phyloP scores from a whole-genome alignment of 1,140 invertebrate species.

The Dryas iulia region DNA sequence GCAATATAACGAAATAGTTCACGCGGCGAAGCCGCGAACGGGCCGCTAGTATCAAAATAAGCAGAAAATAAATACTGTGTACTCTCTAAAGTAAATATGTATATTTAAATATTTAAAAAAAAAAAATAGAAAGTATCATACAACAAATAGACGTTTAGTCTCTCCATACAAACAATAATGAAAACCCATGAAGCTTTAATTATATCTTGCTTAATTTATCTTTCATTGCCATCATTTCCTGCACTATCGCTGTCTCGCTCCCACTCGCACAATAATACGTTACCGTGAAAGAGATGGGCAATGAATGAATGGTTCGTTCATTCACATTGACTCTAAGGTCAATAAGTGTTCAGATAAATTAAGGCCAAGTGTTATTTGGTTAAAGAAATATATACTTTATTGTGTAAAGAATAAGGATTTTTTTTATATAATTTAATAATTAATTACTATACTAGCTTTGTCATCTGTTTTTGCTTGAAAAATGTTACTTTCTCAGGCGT shows the following conservation, averaged over 20 bases:
- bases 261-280: background rate
- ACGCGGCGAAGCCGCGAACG: too few relatives aligned
- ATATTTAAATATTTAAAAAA: too few relatives aligned
- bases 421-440: background rate
- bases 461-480: background rate
- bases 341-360: constrained; percentile 48
- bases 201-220: constrained; percentile 32
- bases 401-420: background rate
- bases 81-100: too few relatives aligned
- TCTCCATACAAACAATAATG: constrained; percentile 1
- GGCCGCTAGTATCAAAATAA: too few relatives aligned
- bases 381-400: background rate
- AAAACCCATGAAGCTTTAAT: constrained; percentile 12
- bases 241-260: constrained; percentile 2
- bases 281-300: constrained; percentile 15
- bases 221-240: constrained; percentile 29
- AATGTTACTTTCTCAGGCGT: too few relatives aligned
- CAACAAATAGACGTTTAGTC: constrained; percentile 10
- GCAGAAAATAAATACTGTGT: too few relatives aligned
- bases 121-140: background rate
- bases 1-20: too few relatives aligned
- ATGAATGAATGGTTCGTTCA: constrained; percentile 49
- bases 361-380: constrained; percentile 32
- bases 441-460: background rate
- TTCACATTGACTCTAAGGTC: constrained; percentile 57